Base-by-base conservation (phyloP, 2,888 invertebrate species). In the Cantharis lateralis region DNA sequence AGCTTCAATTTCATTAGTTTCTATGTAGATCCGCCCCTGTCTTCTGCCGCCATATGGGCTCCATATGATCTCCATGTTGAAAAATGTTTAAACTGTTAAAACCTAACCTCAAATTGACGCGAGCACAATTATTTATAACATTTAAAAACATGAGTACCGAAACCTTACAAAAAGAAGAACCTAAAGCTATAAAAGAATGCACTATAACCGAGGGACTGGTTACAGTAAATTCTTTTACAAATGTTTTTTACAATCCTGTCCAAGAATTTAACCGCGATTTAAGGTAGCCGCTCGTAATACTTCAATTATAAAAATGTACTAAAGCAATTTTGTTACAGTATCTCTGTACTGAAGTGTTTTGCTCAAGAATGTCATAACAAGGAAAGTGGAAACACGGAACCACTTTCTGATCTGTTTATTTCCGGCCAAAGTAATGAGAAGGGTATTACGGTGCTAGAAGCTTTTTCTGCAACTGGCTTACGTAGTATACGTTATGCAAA, bases 261-360 rank as follows among this genome's bases (percentile, higher is more conserved):
- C 98, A 98, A 88, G 98, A 99, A 88, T 99, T 99, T 85, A 99
- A 99, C 87, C 91, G 99, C 80, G 99, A 99, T 89, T 89, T 99
- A 70, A 95, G 93, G 91, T 91, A 84, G 0, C 11, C 16, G 62
- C 3, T 28, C 10, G 2, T 28, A 24, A 24, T 69, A 18, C 74
- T 61, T 13, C 16, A 70, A 18, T 11, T 9, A 48, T 48, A 7
- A 48, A 48, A 48, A 48, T 48, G n/a, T 48, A 63, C 7, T 74
- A 62, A 15, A 7, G 4, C 61, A 68, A 20, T 75, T 68, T 74
- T 78, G 70, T 86, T 88, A 74, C 80, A 95, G 96, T 85, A 91
- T 95, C 82, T 91, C 93, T 5, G 95, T 94, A 0, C 86, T 96
- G 18, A 91, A 90, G 76, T 89, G 93, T n/a, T 95, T 93, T 85